Evolutionary conservation across 1,140 invertebrate species (phyloP), one percentile per base, ranked within the genome.

Genomic region (Hetaerina americana): DNA sequence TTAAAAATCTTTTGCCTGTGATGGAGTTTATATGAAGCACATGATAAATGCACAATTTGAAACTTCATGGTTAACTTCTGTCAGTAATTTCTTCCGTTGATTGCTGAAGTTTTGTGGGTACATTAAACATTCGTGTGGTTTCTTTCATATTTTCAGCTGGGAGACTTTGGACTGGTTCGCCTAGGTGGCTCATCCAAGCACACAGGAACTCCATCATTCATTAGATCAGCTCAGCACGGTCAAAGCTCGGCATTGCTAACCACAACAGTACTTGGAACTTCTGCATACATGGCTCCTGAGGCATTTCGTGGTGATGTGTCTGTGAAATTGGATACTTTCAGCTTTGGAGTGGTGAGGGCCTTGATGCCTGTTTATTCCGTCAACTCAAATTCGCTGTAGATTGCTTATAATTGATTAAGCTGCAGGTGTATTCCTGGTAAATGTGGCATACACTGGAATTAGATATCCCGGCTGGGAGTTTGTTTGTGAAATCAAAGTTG

Each of bases 261-360:
- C 0, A 83, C 82, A 66, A 84, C 82, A 26, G 84, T 87, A 24
- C 85, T 87, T 75, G 90, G 90, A 18, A 92, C 90, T 8, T 84
- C 84, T 5, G 87, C 88, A 0, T 92, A 93, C 78, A 90, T 92
- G 89, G 85, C 90, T 27, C 89, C 87, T 0, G 90, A 93, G 81
- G 89, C 88, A 6, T 85, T 87, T 75, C 79, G 83, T 70, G 88
- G 89, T 1, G 88, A 90, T 67, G 82, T 92, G 66, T 89, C 89
- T 26, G 83, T 87, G 22, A 90, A 91, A 82, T 84, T 89, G 74
- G 91, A 92, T 78, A 86, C 88, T 15, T 93, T 87, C 78, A 91
- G 90, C 77, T 92, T 87, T 84, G 91, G 90, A 6, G 87, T 93
- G 66, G 89, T 90, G 76, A 77, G 76, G 78, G 57, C 70, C 26